A percentile compares a stretch with the other conserved stretches of the same genome.
phyloP scores from a whole-genome alignment of 2,113 vertebrate genomes.

The Marmota flaviventris region DNA sequence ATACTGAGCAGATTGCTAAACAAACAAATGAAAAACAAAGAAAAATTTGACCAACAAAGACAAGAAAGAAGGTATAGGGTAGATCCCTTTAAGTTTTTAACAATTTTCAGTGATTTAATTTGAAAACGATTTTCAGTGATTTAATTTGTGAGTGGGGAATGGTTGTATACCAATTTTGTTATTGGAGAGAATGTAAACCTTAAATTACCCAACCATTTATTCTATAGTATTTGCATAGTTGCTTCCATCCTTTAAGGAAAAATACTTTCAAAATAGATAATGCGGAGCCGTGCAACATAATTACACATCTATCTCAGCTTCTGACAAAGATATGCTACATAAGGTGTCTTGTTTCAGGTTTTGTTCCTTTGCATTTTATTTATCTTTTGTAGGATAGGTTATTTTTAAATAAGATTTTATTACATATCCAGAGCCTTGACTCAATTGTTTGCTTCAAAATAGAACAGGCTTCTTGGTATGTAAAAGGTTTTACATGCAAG shows the following conservation, averaged over 20 bases:
- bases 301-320: not conserved
- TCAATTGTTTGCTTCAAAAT: constrained; percentile 18
- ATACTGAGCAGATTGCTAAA: not conserved
- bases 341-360: not conserved
- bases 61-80: not conserved
- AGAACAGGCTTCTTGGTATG: not conserved
- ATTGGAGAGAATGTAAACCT: not conserved
- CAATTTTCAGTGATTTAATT: no score
- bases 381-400: not conserved
- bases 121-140: not conserved
- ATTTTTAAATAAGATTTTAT: constrained; percentile 41
- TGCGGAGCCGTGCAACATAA: not conserved
- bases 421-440: not conserved
- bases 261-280: not conserved
- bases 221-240: not conserved
- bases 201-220: not conserved
- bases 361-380: not conserved
- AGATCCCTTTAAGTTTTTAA: not conserved
- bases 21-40: not conserved
- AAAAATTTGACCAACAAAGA: not conserved
- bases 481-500: constrained; percentile 2
- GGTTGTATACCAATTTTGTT: not conserved
- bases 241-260: not conserved
- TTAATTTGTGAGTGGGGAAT: not conserved
- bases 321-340: not conserved